Evolutionary conservation across 1,140 invertebrate genomes (phyloP), one percentile per base, ranked within the genome.

Genomic region (Goniozus legneri): DNA sequence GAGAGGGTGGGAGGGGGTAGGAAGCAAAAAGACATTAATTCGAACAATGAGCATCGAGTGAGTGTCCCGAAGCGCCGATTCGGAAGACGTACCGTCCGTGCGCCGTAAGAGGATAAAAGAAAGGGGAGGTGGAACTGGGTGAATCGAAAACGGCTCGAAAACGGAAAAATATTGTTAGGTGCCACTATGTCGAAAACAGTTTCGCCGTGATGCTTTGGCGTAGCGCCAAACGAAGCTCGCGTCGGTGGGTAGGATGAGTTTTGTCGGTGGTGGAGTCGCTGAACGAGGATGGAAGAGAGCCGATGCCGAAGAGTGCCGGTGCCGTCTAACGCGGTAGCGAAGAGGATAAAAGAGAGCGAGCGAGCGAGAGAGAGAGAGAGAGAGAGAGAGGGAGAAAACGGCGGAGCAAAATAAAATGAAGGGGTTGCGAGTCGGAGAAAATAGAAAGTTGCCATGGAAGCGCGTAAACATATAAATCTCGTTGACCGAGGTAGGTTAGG

Each of bases 401-500:
- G n/a, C 37, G 37, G 43, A 52, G 52, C 67, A 60, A 65, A 68
- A 69, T 71, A 62, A 71, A 69, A 68, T 54, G 52, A 54, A 57
- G 44, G 52, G 36, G 54, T 59, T 57, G 57, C 47, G 48, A 60
- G 56, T 61, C 55, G 39, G 56, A 65, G 60, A 58, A 62, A 62
- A 62, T 62, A 66, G 66, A 71, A 73, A 71, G 69, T 73, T 71
- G 54, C 66, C 53, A 62, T 62, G 60, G 60, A 52, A 66, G 52
- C 69, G 61, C 69, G 69, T 73, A 73, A 73, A 72, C 69, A 73
- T 69, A 73, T 73, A 71, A 73, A 73, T 73, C 67, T 66, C 59
- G 48, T 39, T 57, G 39, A 42, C 43, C 54, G 52, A 51, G 52
- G 47, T 47, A 44, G 48, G 34, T 52, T 50, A 33, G 54, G 56